A percentile compares a stretch with the other conserved stretches of the same genome.
These are phyloP conservation scores for Philaenus spumarius DNA, from an alignment of 1,140 invertebrate species.

Conservation along the genomic window DNA sequence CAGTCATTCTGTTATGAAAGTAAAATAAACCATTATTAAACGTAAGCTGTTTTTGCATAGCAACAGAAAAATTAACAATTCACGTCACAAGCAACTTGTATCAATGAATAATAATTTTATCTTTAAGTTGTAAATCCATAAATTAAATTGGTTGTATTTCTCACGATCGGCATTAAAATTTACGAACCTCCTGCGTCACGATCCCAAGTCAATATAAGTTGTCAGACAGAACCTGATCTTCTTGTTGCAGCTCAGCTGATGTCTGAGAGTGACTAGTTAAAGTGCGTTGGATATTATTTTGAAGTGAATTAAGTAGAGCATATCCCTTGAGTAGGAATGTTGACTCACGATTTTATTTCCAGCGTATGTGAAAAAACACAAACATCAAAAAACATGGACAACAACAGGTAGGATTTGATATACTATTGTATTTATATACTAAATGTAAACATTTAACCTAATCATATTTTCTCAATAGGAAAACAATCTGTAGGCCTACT, in stretches of 20 bases:
- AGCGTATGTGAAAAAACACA: slow-evolving; percentile 16
- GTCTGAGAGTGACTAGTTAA: slow-evolving; percentile 11
- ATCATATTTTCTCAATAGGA: too few relatives aligned
- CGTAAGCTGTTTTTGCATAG: too few relatives aligned
- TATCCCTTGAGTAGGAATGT: slow-evolving; percentile 22
- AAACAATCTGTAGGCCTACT: too few relatives aligned
- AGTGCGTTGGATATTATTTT: slow-evolving; percentile 1
- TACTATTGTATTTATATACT: too few relatives aligned
- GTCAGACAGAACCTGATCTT: not conserved
- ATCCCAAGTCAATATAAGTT: slow-evolving; percentile 21
- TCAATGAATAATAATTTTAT: too few relatives aligned
- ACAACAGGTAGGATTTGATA: slow-evolving; percentile 17
- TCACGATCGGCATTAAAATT: not conserved
- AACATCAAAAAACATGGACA: slow-evolving; percentile 17
- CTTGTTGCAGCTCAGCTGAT: slow-evolving; percentile 18
- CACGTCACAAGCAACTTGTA: too few relatives aligned
- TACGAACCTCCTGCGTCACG: slow-evolving; percentile 15
- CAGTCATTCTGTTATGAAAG: too few relatives aligned
- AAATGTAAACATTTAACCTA: too few relatives aligned
- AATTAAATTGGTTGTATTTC: too few relatives aligned
- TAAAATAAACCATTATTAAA: too few relatives aligned
- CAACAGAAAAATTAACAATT: too few relatives aligned
- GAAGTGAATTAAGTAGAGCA: slow-evolving; percentile 21
- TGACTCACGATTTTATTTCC: slow-evolving; percentile 22
- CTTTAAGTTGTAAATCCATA: too few relatives aligned